phyloP scores from a whole-genome alignment of 1,140 invertebrate genomes.

The Diprion similis region DNA sequence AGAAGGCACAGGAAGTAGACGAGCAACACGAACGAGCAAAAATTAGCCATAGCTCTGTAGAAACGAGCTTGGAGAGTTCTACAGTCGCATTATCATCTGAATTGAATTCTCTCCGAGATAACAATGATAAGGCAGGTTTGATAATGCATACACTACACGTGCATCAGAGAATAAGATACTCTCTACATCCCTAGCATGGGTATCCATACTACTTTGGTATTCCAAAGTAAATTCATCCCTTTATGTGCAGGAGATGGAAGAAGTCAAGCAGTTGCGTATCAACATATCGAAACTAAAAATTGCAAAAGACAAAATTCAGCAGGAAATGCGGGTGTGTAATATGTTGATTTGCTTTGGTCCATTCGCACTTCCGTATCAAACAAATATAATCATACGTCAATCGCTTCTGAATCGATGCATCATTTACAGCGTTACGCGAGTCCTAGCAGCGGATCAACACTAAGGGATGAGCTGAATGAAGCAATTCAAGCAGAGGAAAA shows the following conservation, averaged over 20 bases:
- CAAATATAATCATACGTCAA: background rate
- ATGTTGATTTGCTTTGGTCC: conserved; percentile 1
- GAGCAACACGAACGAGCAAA: conserved; percentile 68
- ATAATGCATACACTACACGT: conserved; percentile 12
- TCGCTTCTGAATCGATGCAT: background rate
- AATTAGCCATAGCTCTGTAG: conserved; percentile 64
- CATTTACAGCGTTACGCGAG: conserved; percentile 34
- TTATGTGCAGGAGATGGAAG: conserved; percentile 34
- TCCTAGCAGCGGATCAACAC: conserved; percentile 32
- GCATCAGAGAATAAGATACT: conserved; percentile 14
- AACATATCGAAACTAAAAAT: conserved; percentile 41
- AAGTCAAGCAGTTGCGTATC: conserved; percentile 33
- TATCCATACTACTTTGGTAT: background rate
- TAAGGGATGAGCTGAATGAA: conserved; percentile 46
- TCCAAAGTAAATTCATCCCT: conserved; percentile 29
- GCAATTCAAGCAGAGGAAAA: conserved; percentile 41
- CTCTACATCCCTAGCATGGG: background rate
- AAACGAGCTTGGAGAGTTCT: conserved; percentile 65
- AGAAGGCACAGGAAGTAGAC: conserved; percentile 65
- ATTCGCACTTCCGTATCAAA: conserved; percentile 16
- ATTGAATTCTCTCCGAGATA: conserved; percentile 35
- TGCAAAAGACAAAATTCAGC: conserved; percentile 42
- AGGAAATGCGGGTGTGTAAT: conserved; percentile 42
- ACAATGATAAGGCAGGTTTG: conserved; percentile 62
- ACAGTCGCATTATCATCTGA: conserved; percentile 55